These are phyloP conservation scores for Pluvianellus socialis DNA, from an alignment of 2,113 vertebrate species.

Conservation along the genomic window DNA sequence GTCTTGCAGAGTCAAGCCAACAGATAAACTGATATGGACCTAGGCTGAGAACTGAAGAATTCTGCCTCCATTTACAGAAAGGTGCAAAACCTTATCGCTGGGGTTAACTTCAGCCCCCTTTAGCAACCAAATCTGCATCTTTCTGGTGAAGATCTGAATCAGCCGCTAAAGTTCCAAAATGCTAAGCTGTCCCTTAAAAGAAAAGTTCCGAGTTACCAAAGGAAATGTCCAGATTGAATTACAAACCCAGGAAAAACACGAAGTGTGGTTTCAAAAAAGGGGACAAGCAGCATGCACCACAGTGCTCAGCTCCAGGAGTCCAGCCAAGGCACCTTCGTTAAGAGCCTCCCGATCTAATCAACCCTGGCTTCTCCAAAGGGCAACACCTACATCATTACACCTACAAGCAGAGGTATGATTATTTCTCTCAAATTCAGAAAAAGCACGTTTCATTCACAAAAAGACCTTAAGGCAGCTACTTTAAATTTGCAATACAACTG, in stretches of 20 bases:
- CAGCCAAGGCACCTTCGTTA: fast-evolving
- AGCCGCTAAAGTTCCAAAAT: not conserved
- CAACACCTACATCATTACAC: not conserved
- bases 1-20: not conserved
- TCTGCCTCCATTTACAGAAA: not conserved
- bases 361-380: not conserved
- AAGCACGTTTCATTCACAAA: not conserved
- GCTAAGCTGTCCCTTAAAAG: not conserved
- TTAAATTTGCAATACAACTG: not conserved
- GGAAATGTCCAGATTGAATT: not conserved
- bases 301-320: not conserved
- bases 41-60: not conserved
- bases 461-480: not conserved
- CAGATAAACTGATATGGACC: not conserved
- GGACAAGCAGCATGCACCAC: not conserved
- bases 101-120: not conserved
- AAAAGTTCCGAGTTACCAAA: not conserved
- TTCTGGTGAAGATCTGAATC: not conserved
- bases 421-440: not conserved
- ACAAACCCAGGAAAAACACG: not conserved
- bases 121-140: not conserved
- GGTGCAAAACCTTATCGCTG: not conserved
- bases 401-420: not conserved
- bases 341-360: not conserved
- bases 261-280: not conserved